Evolutionary conservation across 2,113 vertebrate genomes (phyloP).

Genomic region (Oreochromis niloticus): DNA sequence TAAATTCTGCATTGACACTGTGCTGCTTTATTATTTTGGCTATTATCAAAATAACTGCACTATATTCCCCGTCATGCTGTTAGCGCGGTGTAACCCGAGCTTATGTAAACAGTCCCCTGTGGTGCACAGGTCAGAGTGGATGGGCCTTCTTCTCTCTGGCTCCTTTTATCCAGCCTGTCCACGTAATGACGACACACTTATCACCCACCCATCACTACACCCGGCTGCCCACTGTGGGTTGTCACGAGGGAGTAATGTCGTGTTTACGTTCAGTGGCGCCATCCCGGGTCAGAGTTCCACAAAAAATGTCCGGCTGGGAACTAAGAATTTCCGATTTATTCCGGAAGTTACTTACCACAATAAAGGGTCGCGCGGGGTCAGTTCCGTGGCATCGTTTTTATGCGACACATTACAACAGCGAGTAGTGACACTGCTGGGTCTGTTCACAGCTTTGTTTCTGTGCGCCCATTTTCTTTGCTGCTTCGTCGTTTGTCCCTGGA

Average conservation of each 20-base stretch:
- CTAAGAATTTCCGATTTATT: not conserved
- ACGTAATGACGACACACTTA: not conserved
- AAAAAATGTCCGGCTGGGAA: not conserved
- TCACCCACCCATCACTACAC: fast-evolving
- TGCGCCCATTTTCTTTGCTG: not conserved
- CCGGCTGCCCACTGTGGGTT: not conserved
- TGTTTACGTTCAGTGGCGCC: not conserved
- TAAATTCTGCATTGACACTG: not conserved
- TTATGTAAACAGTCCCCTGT: fast-evolving
- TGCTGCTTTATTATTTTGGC: not conserved
- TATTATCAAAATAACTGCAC: not conserved
- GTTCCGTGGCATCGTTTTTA: not conserved
- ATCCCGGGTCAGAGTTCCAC: not conserved
- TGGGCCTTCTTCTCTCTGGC: not conserved
- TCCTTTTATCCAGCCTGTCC: no score
- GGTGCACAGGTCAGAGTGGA: not conserved
- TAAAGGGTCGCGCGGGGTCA: not conserved
- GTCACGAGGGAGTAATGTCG: not conserved
- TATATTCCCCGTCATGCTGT: not conserved
- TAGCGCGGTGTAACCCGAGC: not conserved
- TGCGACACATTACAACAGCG: not conserved
- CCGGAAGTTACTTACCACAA: not conserved
- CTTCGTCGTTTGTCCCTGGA: not conserved
- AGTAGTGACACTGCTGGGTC: no score
- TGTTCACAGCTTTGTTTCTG: not conserved